Conservation (phyloP, 2,797 vertebrate genomes). For the Petrocephalus sullivani region DNA sequence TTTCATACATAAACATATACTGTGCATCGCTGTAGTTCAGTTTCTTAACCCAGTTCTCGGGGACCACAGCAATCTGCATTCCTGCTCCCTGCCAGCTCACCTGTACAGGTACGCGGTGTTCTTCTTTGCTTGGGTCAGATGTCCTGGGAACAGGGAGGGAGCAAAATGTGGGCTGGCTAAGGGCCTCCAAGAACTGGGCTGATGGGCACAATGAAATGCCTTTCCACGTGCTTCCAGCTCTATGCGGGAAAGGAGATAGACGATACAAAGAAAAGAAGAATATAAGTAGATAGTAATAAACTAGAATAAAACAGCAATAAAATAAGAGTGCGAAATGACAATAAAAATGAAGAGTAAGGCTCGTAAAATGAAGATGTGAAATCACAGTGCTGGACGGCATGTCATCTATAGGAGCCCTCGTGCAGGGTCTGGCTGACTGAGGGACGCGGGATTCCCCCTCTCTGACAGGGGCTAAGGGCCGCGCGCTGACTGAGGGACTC, state of each 20-base stretch:
- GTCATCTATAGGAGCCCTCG: no score
- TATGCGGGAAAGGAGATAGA: not conserved
- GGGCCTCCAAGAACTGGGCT: not conserved
- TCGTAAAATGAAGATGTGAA: not conserved
- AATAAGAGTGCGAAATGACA: not conserved
- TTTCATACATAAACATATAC: not conserved
- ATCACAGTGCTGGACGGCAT: not conserved
- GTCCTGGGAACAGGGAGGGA: not conserved
- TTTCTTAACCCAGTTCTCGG: not conserved
- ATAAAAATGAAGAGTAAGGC: not conserved
- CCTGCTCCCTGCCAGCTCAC: not conserved
- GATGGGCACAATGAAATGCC: not conserved
- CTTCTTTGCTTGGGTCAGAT: not conserved
- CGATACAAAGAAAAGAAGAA: not conserved
- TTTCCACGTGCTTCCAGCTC: not conserved
- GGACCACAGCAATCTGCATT: not conserved
- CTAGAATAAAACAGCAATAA: not conserved
- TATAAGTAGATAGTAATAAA: not conserved
- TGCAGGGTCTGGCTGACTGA: no score
- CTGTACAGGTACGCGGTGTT: not conserved
- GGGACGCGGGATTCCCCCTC: no score
- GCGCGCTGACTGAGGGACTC: no score
- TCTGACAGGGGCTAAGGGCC: no score
- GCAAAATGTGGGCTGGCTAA: not conserved
- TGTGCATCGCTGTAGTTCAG: not conserved